Evolutionary conservation across 2,797 vertebrate species (phyloP), one percentile per base, ranked within the genome.

Genomic region (Tokudaia muenninki): DNA sequence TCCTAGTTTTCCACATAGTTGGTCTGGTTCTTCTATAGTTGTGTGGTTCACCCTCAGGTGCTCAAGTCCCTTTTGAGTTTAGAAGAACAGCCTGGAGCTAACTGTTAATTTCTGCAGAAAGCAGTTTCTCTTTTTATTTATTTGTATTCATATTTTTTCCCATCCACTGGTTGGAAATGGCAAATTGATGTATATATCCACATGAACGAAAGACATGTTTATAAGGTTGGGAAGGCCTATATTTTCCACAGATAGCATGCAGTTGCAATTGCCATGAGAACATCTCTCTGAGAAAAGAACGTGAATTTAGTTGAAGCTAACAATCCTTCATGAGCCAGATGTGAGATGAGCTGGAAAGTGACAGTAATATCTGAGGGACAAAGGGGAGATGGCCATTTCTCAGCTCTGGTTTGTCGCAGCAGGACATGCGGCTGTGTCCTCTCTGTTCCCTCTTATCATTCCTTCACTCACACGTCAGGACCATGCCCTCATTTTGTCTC

Each of bases 261-360:
- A 50, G 47, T 77, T 95, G 26, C 29, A 91, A 92, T 91, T 96
- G 95, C 26, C 59, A 92, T 52, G 50, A 94, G 37, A 63, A 92
- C 89, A 94, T 96, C 93, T 55, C 81, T 96, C 83, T 84, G 93
- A 97, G 79, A 81, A 86, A 94, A 93, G 77, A 75, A 17, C 11
- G 26, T 77, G 81, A 55, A 31, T 91, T 96, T 52, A 55, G 74
- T 86, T 74, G 74, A 91, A 91, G 75, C 47, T 21, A 79, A 87
- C 29, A 47, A 63, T 77, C 67, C 47, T 72, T 59, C 50, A 29
- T 24, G 88, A 95, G 44, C 13, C 41, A 57, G 57, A 95, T 47
- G 16, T 50, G 87, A 93, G 44, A n/a, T 47, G 52, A 22, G 8
- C 19, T 37, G 75, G 16, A 74, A 86, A 78, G 29, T 41, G 59